Evolutionary conservation across 2,888 invertebrate species (phyloP), one percentile per base, ranked within the genome.

Genomic region (Brenthis ino): DNA sequence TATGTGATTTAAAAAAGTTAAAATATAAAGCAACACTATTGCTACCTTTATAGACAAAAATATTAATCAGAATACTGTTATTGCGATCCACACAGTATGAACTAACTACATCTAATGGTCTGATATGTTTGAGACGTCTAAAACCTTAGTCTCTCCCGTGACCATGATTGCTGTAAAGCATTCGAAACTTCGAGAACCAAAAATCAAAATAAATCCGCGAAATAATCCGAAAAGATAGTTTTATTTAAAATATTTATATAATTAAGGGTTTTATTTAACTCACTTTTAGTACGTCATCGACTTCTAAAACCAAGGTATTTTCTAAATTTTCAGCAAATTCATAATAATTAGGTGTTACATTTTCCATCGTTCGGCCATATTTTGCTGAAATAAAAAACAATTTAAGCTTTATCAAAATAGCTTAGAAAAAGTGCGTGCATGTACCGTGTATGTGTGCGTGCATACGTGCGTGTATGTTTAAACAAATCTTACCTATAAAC

Each of bases 401-500:
- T 28, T 14, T 1, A 33, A 14, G n/a, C 37, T 6, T 14, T 37
- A 57, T 57, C n/a, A 13, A 24, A 12, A 28, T 13, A 54, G 5
- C 12, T 51, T 16, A 16, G 8, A 16, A 51, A 8, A 51, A 6
- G 0, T 51, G 14, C 4, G n/a, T 51, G 6, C 16, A 3, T 6
- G 3, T 51, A n/a, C 6, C 0, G 16, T 6, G 20, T 53, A 1
- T 24, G 4, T 54, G 20, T 24, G 20, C 12, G 20, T 54, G 20
- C 12, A 11, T 24, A 12, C 24, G 20, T 54, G 20, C 11, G 24
- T 43, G 11, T 43, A 3, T 43, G 37, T 37, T 8, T 37, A 8
- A n/a, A 1, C 16, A 16, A 13, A 13, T 20, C 77, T 82, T 70
- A 86, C 88, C 86, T 33, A 87, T 70, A 67, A 88, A 87, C 69